Base-by-base conservation (phyloP, 2,113 vertebrate species). In the Ameiurus melas region DNA sequence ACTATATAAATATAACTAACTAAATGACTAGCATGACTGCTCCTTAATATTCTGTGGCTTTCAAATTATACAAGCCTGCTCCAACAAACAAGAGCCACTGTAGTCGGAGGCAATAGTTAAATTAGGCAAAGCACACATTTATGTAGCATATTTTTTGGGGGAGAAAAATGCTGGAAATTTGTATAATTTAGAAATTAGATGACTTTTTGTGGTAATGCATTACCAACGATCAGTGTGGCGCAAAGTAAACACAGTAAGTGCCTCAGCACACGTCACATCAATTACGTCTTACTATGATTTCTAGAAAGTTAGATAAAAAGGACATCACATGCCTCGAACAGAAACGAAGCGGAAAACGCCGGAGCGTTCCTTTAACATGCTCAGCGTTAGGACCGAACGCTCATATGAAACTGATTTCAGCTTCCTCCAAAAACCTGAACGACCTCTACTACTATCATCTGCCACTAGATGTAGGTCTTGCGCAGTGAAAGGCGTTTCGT, bases 381-480 rank as follows among this genome's bases (percentile, higher is more conserved):
- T 27, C 77, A 17, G 27, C 1, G 16, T 79, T n/a, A 80, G 22
- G 25, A 78, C 36, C 5, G 25, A 27, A 55, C 2, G 70, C 9
- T 39, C 19, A 19, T 17, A 22, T 2, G 5, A 73, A 33, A 5
- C 71, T 5, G 39, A 77, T 27, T 77, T 81, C n/a, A 36, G n/a
- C n/a, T 33, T 17, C 47, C 27, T 3, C 30, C 62, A 55, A 36
- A 70, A 5, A 51, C 83, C 30, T 27, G 2, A 81, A 19, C 22
- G 10, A 80, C 20, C 17, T 60, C 84, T 77, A 84, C 22, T 70
- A 10, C 62, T 14, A 71, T 16, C 3, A 25, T 57, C 73, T 33
- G 55, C 87, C 90, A 90, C 82, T 77, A 87, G 90, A 87, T 85
- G 87, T 68, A 19, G 6, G 75, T 85, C 64, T 84, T 77, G 57